These are phyloP conservation scores for Onthophagus taurus DNA, from an alignment of 1,140 invertebrate genomes.

Conservation along the genomic window DNA sequence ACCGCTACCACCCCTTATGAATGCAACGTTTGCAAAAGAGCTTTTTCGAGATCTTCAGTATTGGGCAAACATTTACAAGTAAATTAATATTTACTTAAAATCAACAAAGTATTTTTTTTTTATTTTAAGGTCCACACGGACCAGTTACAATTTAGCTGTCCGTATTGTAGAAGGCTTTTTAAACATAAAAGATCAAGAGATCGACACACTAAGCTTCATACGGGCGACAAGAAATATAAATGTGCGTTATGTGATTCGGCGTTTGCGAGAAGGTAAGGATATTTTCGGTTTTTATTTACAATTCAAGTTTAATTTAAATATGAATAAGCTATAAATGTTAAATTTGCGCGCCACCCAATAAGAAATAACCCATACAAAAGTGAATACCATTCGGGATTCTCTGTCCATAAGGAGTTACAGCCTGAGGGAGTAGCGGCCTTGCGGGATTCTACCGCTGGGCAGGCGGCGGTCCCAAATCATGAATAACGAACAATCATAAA, in stretches of 20 bases:
- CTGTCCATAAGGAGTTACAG: not conserved
- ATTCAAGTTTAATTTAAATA: not conserved
- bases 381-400: too few relatives aligned
- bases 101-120: not conserved
- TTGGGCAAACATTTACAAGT: slow-evolving; percentile 92
- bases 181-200: slow-evolving; percentile 92
- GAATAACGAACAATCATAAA: too few relatives aligned
- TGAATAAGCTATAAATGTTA: not conserved
- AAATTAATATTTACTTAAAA: slow-evolving; percentile 16
- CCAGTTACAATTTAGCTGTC: slow-evolving; percentile 82
- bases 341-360: too few relatives aligned
- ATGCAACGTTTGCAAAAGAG: slow-evolving; percentile 70
- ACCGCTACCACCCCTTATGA: slow-evolving; percentile 51
- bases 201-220: slow-evolving; percentile 90
- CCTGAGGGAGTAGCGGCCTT: too few relatives aligned
- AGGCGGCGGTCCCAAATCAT: too few relatives aligned
- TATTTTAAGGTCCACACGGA: slow-evolving; percentile 69
- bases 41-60: slow-evolving; percentile 76
- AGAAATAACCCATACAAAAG: too few relatives aligned
- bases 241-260: slow-evolving; percentile 86
- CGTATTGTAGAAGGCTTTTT: slow-evolving; percentile 82
- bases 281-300: not conserved
- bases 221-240: slow-evolving; percentile 87
- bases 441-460: too few relatives aligned
- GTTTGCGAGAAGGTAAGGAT: slow-evolving; percentile 79